Evolutionary conservation across 2,113 vertebrate species (phyloP), one percentile per base, ranked within the genome.

Genomic region (Chelonoidis abingdonii): DNA sequence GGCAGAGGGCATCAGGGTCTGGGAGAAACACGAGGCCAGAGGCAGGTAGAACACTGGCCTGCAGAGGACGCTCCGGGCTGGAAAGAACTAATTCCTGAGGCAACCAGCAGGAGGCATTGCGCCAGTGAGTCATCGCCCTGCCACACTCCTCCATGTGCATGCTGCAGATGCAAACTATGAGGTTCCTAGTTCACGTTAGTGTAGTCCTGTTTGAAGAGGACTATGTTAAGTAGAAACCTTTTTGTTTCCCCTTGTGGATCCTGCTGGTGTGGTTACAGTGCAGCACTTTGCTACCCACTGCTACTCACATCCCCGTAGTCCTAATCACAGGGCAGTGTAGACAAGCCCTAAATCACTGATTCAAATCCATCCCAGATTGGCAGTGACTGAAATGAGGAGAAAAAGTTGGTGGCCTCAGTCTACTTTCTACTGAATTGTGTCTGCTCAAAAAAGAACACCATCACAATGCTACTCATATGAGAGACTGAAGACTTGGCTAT

Each of bases 391-490:
- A 54, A 22, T 41, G 38, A 94, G 49, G 79, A 38, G 49, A 25
- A 92, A 95, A 83, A 95, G 85, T 57, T 29, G 0, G 2, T 5
- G 5, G 14, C 75, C 59, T 89, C 80, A 27, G 59, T 54, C 87
- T 0, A 81, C 44, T 47, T 92, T 52, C 25, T 69, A 19, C 62
- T n/a, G 59, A 65, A 65, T 6, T 65, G 10, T 29, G 59, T 65
- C 59, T 17, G 31, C 59, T 35, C 62, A 35, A 35, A 14, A 81
- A 96, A 94, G 50, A 62, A 35, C 47, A 89, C 54, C 76, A 82
- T 72, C 54, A 3, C 0, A 1, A 69, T 84, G 84, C 38, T 22
- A 6, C 0, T 1, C 86, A 75, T 69, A 35, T n/a, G 44, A n/a
- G 62, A 65, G 31, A 65, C 27, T 65, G 62, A 50, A 80, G 87